Conservation (phyloP, 92 coral and sea anemone genomes). For the Zoanthus sociatus region DNA sequence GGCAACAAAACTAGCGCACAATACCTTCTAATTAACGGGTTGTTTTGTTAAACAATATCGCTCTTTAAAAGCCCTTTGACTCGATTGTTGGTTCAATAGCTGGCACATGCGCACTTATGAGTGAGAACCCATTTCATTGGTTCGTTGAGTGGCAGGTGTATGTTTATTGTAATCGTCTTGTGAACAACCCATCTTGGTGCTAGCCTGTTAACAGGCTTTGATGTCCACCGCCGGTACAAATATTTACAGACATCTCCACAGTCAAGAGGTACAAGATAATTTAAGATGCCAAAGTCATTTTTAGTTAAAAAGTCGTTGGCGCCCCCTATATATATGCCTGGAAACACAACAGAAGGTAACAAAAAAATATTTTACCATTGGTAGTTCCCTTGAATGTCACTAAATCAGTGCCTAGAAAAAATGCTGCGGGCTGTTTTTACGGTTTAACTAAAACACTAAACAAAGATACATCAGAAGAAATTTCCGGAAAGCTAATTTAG, state of each 20-base stretch:
- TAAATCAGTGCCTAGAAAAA: conserved; percentile 45
- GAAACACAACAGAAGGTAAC: conserved; percentile 73
- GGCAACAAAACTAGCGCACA: conserved; percentile 83
- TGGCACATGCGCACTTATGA: conserved; percentile 76
- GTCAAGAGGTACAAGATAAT: conserved; percentile 47
- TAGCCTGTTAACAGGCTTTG: conserved; percentile 75
- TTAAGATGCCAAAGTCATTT: conserved; percentile 84
- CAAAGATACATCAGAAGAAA: conserved; percentile 7
- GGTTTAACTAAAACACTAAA: neutral
- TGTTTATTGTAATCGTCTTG: conserved; percentile 79
- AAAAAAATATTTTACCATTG: too few species aligned
- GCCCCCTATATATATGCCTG: conserved; percentile 27
- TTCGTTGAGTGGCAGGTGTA: conserved; percentile 85
- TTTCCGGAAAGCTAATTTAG: conserved; percentile 32
- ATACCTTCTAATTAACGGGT: conserved; percentile 86
- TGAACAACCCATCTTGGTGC: conserved; percentile 72
- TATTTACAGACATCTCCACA: conserved; percentile 73
- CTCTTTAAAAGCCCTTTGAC: conserved; percentile 79
- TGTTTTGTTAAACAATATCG: conserved; percentile 89
- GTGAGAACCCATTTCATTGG: conserved; percentile 81
- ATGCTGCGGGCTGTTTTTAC: neutral
- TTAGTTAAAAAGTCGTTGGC: conserved; percentile 81
- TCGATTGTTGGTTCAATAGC: conserved; percentile 55
- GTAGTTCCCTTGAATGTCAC: conserved; percentile 37
- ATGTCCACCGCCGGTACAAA: conserved; percentile 78